Percentiles rank a stretch among this genome's conserved stretches.
These are phyloP conservation scores for Jaculus jaculus DNA, from an alignment of 2,113 vertebrate genomes.

Conservation along the genomic window DNA sequence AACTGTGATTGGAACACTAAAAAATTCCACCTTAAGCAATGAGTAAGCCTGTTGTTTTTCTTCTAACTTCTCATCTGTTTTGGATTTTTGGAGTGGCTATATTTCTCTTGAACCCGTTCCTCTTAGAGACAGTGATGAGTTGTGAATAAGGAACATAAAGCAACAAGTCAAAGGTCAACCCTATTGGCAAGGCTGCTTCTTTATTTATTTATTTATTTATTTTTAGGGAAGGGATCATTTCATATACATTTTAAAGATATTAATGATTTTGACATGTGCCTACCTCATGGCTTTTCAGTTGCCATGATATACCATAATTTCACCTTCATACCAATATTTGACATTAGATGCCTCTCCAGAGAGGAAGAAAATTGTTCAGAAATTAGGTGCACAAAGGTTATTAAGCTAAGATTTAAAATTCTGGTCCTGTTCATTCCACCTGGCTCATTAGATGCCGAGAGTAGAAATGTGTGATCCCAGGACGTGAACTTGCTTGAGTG, in stretches of 20 bases:
- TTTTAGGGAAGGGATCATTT: constrained; percentile 59
- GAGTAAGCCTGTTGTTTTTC: constrained; percentile 23
- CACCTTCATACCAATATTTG: constrained; percentile 84
- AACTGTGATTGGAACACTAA: constrained; percentile 1
- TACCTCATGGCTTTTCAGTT: constrained; percentile 78
- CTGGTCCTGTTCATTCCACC: constrained; percentile 80
- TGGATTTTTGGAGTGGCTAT: constrained; percentile 10
- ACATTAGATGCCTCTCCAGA: constrained; percentile 85
- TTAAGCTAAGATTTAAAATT: constrained; percentile 87
- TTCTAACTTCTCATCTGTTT: constrained; percentile 34
- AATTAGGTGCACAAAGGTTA: constrained; percentile 86
- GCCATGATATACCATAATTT: constrained; percentile 83
- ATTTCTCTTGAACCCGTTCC: background rate
- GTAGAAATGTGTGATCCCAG: constrained; percentile 67
- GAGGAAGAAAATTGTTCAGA: constrained; percentile 85
- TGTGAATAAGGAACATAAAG: constrained; percentile 47
- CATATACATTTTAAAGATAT: constrained; percentile 68
- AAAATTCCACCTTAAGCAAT: constrained; percentile 53
- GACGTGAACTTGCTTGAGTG: constrained; percentile 58
- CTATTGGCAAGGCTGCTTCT: constrained; percentile 27
- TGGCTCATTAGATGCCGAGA: constrained; percentile 84
- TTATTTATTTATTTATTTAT: no score
- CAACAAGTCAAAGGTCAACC: constrained; percentile 62
- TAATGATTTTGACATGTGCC: constrained; percentile 82
- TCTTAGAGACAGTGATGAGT: constrained; percentile 35